Percentiles rank a stretch among this genome's conserved stretches.
These are phyloP conservation scores for Hipparchia sbordonii DNA, from an alignment of 2,888 invertebrate genomes.

Conservation along the genomic window DNA sequence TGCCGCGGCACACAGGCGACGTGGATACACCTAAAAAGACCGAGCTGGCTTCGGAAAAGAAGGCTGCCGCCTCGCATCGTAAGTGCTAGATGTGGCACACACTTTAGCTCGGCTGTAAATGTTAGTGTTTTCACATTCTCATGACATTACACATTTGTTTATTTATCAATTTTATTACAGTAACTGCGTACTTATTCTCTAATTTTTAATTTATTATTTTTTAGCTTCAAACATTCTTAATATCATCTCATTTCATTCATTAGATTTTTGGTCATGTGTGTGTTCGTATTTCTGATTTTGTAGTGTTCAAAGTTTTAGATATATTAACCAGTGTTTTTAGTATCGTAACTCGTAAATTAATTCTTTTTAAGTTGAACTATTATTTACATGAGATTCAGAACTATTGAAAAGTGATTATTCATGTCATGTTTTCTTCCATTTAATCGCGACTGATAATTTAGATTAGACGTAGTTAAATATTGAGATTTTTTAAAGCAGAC, in stretches of 20 bases:
- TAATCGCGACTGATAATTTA: no score
- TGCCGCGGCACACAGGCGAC: conserved; percentile 77
- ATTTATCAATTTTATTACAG: conserved; percentile 11
- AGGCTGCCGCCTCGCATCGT: conserved; percentile 76
- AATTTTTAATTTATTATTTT: conserved; percentile 7
- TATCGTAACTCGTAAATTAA: neutral
- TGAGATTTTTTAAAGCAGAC: no score
- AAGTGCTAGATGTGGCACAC: conserved; percentile 80
- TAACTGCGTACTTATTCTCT: neutral
- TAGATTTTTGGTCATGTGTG: conserved; percentile 21
- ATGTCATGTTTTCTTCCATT: no score
- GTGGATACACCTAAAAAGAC: conserved; percentile 80
- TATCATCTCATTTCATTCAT: conserved; percentile 13
- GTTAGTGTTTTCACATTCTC: conserved; percentile 34
- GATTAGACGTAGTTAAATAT: no score
- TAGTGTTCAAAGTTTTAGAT: conserved; percentile 8
- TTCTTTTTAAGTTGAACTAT: neutral
- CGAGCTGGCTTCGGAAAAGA: conserved; percentile 79
- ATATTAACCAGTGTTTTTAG: neutral
- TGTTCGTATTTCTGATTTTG: conserved; percentile 14
- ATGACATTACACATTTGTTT: conserved; percentile 32
- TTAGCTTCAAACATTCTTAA: conserved; percentile 1
- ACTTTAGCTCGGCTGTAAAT: conserved; percentile 50
- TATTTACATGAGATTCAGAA: no score
- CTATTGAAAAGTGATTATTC: no score